Evolutionary conservation across 2,888 invertebrate species (phyloP).

Genomic region (Pandemis corylana): DNA sequence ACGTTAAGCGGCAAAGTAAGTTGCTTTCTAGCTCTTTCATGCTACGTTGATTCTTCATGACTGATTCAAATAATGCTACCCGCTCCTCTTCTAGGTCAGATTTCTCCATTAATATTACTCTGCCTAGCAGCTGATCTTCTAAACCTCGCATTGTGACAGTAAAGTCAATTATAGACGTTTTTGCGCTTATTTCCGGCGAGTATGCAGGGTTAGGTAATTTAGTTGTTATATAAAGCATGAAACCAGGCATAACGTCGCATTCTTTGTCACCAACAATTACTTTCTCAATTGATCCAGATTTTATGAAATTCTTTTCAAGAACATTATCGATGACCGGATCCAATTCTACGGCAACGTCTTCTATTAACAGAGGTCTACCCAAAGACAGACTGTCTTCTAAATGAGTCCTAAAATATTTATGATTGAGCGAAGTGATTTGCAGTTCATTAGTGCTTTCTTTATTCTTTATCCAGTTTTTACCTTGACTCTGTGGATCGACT

Average conservation of each 20-base stretch:
- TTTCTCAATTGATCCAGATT: conserved; percentile 98
- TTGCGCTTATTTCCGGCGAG: conserved; percentile 98
- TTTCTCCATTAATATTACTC: conserved; percentile 98
- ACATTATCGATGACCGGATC: conserved; percentile 99
- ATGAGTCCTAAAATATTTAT: conserved; percentile 97
- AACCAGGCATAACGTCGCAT: conserved; percentile 98
- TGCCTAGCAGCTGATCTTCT: conserved; percentile 96
- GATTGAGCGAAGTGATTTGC: conserved; percentile 97
- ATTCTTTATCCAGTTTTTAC: conserved; percentile 98
- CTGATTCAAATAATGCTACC: conserved; percentile 96
- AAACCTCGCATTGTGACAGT: conserved; percentile 98
- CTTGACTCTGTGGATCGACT: conserved; percentile 98
- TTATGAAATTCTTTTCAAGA: conserved; percentile 98
- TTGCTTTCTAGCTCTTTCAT: conserved; percentile 98
- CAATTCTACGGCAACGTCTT: conserved; percentile 97
- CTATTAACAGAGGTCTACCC: conserved; percentile 95
- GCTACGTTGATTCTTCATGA: conserved; percentile 97
- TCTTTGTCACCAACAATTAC: conserved; percentile 98
- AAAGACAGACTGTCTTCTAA: conserved; percentile 94
- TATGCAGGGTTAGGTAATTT: conserved; percentile 98
- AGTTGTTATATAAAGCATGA: conserved; percentile 97
- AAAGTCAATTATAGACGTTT: conserved; percentile 98
- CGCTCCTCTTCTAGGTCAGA: conserved; percentile 97
- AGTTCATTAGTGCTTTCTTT: conserved; percentile 95
- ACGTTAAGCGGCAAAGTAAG: conserved; percentile 94